Evolutionary conservation across 2,888 invertebrate genomes (phyloP).

Genomic region (Oeneis ivallda): DNA sequence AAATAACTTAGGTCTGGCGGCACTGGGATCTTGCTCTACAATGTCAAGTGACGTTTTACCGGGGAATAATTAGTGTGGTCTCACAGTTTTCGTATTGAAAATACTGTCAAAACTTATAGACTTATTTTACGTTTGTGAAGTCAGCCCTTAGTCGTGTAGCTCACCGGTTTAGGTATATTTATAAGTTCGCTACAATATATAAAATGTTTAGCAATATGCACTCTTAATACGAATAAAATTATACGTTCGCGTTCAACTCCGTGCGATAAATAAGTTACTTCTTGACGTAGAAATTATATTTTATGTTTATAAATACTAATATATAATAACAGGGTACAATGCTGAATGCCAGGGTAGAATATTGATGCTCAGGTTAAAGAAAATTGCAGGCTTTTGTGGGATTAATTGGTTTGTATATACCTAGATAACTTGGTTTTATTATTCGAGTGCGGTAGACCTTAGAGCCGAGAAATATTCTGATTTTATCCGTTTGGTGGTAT

Average conservation of each 20-base stretch:
- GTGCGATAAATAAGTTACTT: slow-evolving; percentile 58
- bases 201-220: slow-evolving; percentile 52
- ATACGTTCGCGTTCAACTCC: slow-evolving; percentile 50
- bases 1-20: too few relatives aligned
- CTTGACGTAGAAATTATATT: slow-evolving; percentile 62
- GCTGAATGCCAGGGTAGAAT: slow-evolving; percentile 37
- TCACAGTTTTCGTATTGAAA: too few relatives aligned
- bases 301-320: slow-evolving; percentile 68
- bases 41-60: too few relatives aligned
- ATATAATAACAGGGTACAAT: slow-evolving; percentile 55
- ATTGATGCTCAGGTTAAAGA: slow-evolving; percentile 38
- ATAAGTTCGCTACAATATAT: slow-evolving; percentile 46
- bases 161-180: slow-evolving; percentile 16
- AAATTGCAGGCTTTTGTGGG: slow-evolving; percentile 36
- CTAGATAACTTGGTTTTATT: slow-evolving; percentile 23
- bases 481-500: background rate
- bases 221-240: slow-evolving; percentile 60
- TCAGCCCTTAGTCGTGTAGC: background rate
- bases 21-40: too few relatives aligned
- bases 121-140: too few relatives aligned
- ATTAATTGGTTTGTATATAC: slow-evolving; percentile 35
- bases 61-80: too few relatives aligned
- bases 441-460: background rate
- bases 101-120: too few relatives aligned
- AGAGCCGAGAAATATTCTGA: background rate